Percentiles rank a stretch among this genome's conserved stretches.
Evolutionary conservation across 2,888 invertebrate genomes (phyloP).

Genomic region (Polydrusus pterygomalis): DNA sequence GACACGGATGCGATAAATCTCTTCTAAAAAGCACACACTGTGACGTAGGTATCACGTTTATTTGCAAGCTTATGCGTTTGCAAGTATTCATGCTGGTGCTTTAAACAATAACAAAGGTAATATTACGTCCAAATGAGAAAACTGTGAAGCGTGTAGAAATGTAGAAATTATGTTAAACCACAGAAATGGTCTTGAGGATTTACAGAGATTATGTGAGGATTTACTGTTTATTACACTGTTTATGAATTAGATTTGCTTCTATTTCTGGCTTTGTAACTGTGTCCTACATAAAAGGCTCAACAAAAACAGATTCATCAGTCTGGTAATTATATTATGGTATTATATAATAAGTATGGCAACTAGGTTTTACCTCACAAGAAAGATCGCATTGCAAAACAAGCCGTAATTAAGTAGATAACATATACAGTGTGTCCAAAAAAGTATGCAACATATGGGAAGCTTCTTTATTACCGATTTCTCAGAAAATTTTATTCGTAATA

Average conservation of each 20-base stretch:
- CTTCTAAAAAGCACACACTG: constrained; percentile 52
- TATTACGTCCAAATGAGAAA: constrained; percentile 18
- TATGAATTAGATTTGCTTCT: constrained; percentile 2
- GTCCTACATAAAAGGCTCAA: background rate
- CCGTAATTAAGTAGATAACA: no score
- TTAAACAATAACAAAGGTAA: constrained; percentile 28
- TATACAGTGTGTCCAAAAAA: no score
- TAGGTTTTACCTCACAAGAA: no score
- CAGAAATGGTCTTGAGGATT: constrained; percentile 9
- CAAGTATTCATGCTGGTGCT: constrained; percentile 27
- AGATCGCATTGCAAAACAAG: no score
- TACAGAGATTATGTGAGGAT: constrained; percentile 17
- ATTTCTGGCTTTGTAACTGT: background rate
- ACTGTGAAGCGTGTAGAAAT: constrained; percentile 24
- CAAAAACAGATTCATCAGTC: background rate
- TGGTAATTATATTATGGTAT: no score
- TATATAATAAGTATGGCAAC: no score
- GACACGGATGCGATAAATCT: constrained; percentile 60
- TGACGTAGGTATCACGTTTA: constrained; percentile 38
- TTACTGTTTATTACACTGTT: constrained; percentile 13
- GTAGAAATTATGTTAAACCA: constrained; percentile 23
- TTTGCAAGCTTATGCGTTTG: constrained; percentile 29
- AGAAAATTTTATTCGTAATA: no score
- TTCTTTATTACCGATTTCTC: no score
- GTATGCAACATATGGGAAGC: no score